These are phyloP conservation scores for Drosophila anomelani DNA, from an alignment of 2,888 invertebrate species.

Conservation along the genomic window DNA sequence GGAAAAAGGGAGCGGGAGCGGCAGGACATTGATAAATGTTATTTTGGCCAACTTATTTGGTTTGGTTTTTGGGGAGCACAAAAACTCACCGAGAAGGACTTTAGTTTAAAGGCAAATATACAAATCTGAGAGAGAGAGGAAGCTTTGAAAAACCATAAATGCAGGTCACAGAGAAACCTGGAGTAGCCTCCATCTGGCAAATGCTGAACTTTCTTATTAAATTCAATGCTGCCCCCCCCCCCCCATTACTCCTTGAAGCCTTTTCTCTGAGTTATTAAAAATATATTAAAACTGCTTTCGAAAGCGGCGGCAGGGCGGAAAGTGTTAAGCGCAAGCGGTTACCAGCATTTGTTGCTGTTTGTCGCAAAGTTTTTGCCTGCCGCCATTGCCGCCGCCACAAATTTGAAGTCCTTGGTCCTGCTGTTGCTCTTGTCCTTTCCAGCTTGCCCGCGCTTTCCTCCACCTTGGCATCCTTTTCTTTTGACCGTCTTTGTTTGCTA, in stretches of 20 bases:
- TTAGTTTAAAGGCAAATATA: neutral
- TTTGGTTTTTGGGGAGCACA: slow-evolving; percentile 32
- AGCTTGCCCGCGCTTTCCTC: neutral
- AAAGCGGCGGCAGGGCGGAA: slow-evolving; percentile 7
- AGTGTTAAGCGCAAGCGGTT: slow-evolving; percentile 63
- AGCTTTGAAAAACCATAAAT: slow-evolving; percentile 1
- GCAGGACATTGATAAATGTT: slow-evolving; percentile 71
- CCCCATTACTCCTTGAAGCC: neutral
- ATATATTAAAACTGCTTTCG: slow-evolving; percentile 56
- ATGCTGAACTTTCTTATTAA: slow-evolving; percentile 55
- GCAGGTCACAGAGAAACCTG: slow-evolving; percentile 1
- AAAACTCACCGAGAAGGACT: slow-evolving; percentile 1
- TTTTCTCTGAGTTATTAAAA: slow-evolving; percentile 54
- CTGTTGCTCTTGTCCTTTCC: slow-evolving; percentile 23
- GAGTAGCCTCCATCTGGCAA: slow-evolving; percentile 10
- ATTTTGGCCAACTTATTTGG: slow-evolving; percentile 57
- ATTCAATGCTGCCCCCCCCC: slow-evolving; percentile 30
- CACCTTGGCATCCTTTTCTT: slow-evolving; percentile 10
- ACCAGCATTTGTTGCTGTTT: slow-evolving; percentile 57
- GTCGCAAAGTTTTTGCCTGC: slow-evolving; percentile 34
- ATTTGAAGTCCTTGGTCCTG: slow-evolving; percentile 50
- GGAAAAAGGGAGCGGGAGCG: slow-evolving; percentile 1
- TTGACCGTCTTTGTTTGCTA: slow-evolving; percentile 19
- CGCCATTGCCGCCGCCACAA: slow-evolving; percentile 51
- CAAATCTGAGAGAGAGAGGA: neutral